phyloP scores from a whole-genome alignment of 2,888 invertebrate genomes.

The Xestia c-nigrum region DNA sequence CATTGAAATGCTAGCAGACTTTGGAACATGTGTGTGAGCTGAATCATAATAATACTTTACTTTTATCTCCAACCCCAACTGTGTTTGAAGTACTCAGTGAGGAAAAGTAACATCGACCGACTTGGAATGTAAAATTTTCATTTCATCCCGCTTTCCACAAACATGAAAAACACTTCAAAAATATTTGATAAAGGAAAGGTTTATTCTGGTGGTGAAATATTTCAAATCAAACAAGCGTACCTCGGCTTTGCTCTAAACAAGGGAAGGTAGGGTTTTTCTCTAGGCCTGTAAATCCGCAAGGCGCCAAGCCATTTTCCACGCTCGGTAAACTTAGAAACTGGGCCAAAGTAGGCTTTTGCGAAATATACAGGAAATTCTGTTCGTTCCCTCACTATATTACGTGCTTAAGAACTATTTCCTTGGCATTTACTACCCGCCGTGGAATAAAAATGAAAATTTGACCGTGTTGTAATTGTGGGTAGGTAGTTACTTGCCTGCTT shows the following conservation, averaged over 20 bases:
- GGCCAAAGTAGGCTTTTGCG: conserved; percentile 88
- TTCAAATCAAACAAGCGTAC: conserved; percentile 57
- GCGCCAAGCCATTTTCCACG: conserved; percentile 86
- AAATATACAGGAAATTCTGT: conserved; percentile 83
- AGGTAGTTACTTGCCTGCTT: neutral
- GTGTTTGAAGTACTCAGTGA: conserved; percentile 48
- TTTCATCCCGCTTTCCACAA: conserved; percentile 13
- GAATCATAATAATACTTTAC: conserved; percentile 63
- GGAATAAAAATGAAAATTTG: conserved; percentile 82
- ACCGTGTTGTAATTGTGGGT: conserved; percentile 66
- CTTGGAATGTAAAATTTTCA: conserved; percentile 44
- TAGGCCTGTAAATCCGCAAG: conserved; percentile 84
- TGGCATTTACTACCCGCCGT: conserved; percentile 76
- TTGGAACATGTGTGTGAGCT: conserved; percentile 52
- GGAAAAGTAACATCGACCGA: conserved; percentile 42
- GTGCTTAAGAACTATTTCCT: conserved; percentile 86
- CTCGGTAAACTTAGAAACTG: conserved; percentile 88
- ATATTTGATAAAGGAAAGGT: conserved; percentile 39
- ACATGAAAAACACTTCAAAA: conserved; percentile 32
- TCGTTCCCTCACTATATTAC: conserved; percentile 81
- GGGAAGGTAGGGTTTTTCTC: conserved; percentile 73
- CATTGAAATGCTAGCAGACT: conserved; percentile 49
- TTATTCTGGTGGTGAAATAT: conserved; percentile 54
- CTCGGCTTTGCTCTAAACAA: conserved; percentile 65
- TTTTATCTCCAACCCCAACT: conserved; percentile 61